Evolutionary conservation across 2,113 vertebrate genomes (phyloP).

Genomic region (Ciconia maguari): DNA sequence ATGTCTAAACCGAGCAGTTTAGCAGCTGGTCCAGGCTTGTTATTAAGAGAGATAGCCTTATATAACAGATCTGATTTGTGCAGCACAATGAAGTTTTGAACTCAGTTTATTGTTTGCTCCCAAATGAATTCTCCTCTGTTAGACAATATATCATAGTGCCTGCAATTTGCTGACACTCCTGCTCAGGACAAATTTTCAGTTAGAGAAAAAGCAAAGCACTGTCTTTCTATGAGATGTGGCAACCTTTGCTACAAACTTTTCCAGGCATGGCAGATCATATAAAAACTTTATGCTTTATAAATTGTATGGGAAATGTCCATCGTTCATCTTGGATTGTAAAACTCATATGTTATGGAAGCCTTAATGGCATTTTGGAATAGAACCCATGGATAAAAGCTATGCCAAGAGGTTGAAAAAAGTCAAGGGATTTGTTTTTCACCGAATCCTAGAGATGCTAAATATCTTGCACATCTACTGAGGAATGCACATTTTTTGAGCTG

Average conservation of each 20-base stretch:
- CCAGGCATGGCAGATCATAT: not conserved
- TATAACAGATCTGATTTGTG: constrained; percentile 3
- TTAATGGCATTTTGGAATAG: not conserved
- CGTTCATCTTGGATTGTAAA: not conserved
- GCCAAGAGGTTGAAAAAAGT: not conserved
- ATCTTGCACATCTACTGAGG: not conserved
- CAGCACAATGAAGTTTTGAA: constrained; percentile 26
- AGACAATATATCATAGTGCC: not conserved
- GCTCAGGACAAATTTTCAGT: not conserved
- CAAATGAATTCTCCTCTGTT: constrained; percentile 23
- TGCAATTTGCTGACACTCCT: constrained; percentile 20
- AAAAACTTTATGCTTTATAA: not conserved
- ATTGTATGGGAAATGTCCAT: not conserved
- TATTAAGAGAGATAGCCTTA: constrained; percentile 6
- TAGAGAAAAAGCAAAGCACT: not conserved
- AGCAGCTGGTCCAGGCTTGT: not conserved
- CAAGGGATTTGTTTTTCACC: not conserved
- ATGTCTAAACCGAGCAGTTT: not conserved
- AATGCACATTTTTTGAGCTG: not conserved
- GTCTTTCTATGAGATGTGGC: not conserved
- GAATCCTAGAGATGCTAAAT: not conserved
- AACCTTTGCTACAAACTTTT: not conserved
- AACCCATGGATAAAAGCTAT: not conserved
- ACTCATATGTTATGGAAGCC: not conserved
- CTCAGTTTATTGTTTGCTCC: constrained; percentile 34